Conservation (phyloP, 2,113 vertebrate species). For the Siphamia tubifer region DNA sequence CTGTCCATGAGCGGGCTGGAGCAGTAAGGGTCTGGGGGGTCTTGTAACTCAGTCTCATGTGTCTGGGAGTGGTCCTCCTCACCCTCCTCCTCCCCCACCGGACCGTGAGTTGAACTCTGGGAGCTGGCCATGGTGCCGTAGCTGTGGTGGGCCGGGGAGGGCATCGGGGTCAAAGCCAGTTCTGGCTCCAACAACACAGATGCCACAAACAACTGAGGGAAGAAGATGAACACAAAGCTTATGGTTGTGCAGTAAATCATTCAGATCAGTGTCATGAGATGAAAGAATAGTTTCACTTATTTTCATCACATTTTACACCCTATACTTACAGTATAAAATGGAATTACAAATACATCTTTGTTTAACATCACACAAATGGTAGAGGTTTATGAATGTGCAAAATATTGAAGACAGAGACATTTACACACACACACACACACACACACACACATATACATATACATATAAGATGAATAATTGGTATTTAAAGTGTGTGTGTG, state of each 20-base stretch:
- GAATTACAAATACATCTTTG: no score
- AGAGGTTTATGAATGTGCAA: no score
- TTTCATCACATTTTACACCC: neutral
- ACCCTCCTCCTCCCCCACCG: conserved; percentile 63
- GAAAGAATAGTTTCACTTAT: neutral
- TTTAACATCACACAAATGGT: no score
- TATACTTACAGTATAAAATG: neutral
- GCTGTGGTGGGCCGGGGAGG: conserved; percentile 91
- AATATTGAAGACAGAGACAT: neutral
- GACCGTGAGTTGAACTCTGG: conserved; percentile 75
- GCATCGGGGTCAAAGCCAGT: conserved; percentile 89
- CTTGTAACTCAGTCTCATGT: conserved; percentile 84
- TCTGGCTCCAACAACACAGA: conserved; percentile 92
- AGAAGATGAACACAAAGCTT: conserved; percentile 31
- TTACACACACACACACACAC: no score
- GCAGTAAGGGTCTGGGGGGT: conserved; percentile 76
- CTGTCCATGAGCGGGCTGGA: conserved; percentile 83
- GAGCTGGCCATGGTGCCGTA: conserved; percentile 91
- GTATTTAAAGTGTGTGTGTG: no score
- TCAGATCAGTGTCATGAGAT: neutral
- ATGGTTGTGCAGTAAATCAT: conserved; percentile 17
- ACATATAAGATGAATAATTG: no score
- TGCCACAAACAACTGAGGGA: conserved; percentile 90
- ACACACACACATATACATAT: no score
- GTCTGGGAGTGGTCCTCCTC: conserved; percentile 78